Percentiles rank a stretch among this genome's conserved stretches.
These are phyloP conservation scores for Cololabis saira DNA, from an alignment of 2,113 vertebrate genomes.

Conservation along the genomic window DNA sequence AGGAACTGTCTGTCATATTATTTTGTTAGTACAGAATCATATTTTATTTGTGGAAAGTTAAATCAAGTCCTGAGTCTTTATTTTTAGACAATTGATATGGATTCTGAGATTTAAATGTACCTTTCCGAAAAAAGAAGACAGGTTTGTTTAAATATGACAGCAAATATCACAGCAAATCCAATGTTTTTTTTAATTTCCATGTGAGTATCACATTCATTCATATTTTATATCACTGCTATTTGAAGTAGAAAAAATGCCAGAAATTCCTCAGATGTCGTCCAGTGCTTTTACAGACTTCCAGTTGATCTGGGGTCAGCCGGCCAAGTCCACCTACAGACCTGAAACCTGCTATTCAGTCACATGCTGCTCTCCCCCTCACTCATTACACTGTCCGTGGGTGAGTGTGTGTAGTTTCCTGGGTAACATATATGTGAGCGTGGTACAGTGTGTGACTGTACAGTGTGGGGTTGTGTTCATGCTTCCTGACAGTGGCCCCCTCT, in stretches of 20 bases:
- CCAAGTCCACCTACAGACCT: slow-evolving; percentile 51
- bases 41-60: too few species aligned
- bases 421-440: slow-evolving; percentile 30
- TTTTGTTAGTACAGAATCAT: too few species aligned
- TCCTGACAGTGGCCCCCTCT: slow-evolving; percentile 64
- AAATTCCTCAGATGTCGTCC: neutral
- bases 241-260: neutral
- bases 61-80: too few species aligned
- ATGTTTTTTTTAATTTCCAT: too few species aligned
- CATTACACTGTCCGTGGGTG: slow-evolving; percentile 28
- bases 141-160: too few species aligned
- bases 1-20: too few species aligned
- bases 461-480: slow-evolving; percentile 21
- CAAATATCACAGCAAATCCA: too few species aligned
- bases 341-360: slow-evolving; percentile 65
- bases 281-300: neutral
- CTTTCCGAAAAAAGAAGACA: too few species aligned
- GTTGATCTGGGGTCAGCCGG: slow-evolving; percentile 32
- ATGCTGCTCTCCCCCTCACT: slow-evolving; percentile 63
- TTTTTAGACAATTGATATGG: too few species aligned
- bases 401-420: slow-evolving; percentile 17
- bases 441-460: slow-evolving; percentile 37
- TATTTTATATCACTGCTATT: neutral
- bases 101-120: too few species aligned
- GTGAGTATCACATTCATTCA: neutral